Evolutionary conservation across 2,888 invertebrate species (phyloP).

Genomic region (Ganaspis brasiliensis): DNA sequence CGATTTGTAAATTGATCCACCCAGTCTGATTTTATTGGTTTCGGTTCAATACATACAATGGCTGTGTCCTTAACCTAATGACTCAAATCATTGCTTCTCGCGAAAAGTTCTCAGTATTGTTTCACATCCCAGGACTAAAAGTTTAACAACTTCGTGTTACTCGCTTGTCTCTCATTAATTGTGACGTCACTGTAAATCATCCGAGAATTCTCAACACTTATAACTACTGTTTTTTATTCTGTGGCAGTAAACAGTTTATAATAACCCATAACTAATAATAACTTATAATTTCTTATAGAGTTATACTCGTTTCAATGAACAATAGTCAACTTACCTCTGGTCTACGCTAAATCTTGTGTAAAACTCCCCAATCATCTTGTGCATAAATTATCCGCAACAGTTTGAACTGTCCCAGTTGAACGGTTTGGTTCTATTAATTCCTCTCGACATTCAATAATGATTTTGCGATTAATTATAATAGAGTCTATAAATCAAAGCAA

Average conservation of each 20-base stretch:
- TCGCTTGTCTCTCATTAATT: constrained; percentile 1
- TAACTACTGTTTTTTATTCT: neutral
- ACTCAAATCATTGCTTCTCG: constrained; percentile 13
- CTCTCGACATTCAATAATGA: constrained; percentile 25
- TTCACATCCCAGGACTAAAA: constrained; percentile 2
- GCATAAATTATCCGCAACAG: neutral
- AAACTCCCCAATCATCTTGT: too few species aligned
- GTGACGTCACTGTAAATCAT: neutral
- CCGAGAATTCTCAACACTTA: too few species aligned
- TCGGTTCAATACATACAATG: constrained; percentile 1
- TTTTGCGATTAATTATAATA: constrained; percentile 42
- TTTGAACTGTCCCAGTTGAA: neutral
- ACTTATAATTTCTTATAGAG: too few species aligned
- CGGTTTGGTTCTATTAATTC: constrained; percentile 25
- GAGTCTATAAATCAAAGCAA: constrained; percentile 42
- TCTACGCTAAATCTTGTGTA: too few species aligned
- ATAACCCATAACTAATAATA: too few species aligned
- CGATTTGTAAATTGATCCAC: neutral
- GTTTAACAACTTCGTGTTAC: constrained; percentile 4
- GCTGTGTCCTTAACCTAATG: constrained; percentile 19
- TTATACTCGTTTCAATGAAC: too few species aligned
- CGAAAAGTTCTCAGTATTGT: constrained; percentile 37
- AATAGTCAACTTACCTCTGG: too few species aligned
- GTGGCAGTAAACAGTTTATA: too few species aligned
- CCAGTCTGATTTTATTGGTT: neutral